These are phyloP conservation scores for Aurelia aurita complex sp. Pacific DNA, from an alignment of 30 jellyfish, hydroid and myxozoan species.

Conservation along the genomic window DNA sequence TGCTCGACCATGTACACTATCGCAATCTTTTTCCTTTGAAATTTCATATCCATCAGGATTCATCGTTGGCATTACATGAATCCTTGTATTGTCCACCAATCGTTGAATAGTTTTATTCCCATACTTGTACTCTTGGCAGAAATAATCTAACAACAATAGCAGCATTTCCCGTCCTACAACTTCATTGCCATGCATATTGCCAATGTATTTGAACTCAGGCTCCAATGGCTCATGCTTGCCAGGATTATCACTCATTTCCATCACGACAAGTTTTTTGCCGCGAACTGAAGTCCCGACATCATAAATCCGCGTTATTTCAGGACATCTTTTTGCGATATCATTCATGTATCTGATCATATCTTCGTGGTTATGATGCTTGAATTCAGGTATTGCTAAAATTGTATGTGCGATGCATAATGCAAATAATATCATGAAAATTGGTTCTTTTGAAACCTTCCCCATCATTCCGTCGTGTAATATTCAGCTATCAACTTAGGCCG, in stretches of 20 bases:
- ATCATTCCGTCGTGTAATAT: too few relatives aligned
- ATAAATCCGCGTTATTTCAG: slow-evolving; percentile 78
- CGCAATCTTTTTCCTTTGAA: slow-evolving; percentile 73
- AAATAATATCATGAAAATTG: too few relatives aligned
- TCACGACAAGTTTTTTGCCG: slow-evolving; percentile 76
- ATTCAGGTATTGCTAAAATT: slow-evolving; percentile 39
- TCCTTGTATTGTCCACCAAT: slow-evolving; percentile 70
- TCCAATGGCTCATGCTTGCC: slow-evolving; percentile 82
- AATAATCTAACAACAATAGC: slow-evolving; percentile 73
- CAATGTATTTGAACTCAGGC: slow-evolving; percentile 96
- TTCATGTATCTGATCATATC: slow-evolving; percentile 83
- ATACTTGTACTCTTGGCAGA: slow-evolving; percentile 72
- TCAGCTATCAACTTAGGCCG: too few relatives aligned
- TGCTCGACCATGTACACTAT: slow-evolving; percentile 81
- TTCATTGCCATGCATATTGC: slow-evolving; percentile 99
- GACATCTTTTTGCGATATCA: slow-evolving; percentile 71
- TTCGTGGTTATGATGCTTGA: slow-evolving; percentile 86
- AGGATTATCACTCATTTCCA: slow-evolving; percentile 94
- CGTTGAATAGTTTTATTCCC: slow-evolving; percentile 42
- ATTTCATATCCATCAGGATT: slow-evolving; percentile 98
- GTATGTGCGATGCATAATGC: too few relatives aligned
- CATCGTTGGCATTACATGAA: slow-evolving; percentile 96
- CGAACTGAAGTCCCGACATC: slow-evolving; percentile 72
- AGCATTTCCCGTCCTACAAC: slow-evolving; percentile 97
- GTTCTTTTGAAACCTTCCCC: too few relatives aligned